Conservation (phyloP, 2,888 invertebrate genomes). For the Ptilodon capucinus region DNA sequence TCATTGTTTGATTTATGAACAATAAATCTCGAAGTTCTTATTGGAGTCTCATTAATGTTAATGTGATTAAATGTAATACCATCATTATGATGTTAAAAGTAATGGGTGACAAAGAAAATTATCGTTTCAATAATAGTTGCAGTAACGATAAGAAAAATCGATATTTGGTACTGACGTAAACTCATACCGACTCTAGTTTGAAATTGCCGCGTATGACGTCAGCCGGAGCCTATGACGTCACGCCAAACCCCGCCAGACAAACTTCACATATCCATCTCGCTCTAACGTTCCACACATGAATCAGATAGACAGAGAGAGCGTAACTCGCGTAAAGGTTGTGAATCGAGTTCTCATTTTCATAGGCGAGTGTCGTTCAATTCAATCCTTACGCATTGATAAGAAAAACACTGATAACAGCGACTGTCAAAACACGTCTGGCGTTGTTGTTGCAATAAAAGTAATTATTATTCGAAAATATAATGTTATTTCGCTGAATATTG, state of each 20-base stretch:
- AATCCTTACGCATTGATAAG: constrained; percentile 59
- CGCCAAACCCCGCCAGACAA: constrained; percentile 40
- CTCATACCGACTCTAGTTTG: constrained; percentile 60
- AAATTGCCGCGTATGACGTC: constrained; percentile 82
- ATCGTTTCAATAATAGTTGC: constrained; percentile 18
- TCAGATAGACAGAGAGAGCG: constrained; percentile 54
- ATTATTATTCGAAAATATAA: constrained; percentile 12
- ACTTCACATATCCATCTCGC: constrained; percentile 42
- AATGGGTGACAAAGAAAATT: constrained; percentile 2
- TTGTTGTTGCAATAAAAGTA: constrained; percentile 17
- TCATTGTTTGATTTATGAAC: background rate
- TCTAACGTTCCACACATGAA: constrained; percentile 51
- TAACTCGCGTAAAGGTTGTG: constrained; percentile 68
- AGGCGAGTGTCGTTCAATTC: constrained; percentile 59
- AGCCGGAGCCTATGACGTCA: constrained; percentile 66
- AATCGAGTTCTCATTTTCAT: constrained; percentile 71
- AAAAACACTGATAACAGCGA: constrained; percentile 56
- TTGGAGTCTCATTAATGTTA: background rate
- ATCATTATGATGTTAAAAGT: too few relatives aligned
- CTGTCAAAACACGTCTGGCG: constrained; percentile 31
- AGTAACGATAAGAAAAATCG: constrained; percentile 53
- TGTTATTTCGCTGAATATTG: constrained; percentile 14
- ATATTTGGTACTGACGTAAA: constrained; percentile 67
- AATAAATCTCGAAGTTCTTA: background rate
- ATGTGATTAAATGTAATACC: too few relatives aligned